phyloP scores from a whole-genome alignment of 1,140 invertebrate genomes.

The Campoletis sonorensis region DNA sequence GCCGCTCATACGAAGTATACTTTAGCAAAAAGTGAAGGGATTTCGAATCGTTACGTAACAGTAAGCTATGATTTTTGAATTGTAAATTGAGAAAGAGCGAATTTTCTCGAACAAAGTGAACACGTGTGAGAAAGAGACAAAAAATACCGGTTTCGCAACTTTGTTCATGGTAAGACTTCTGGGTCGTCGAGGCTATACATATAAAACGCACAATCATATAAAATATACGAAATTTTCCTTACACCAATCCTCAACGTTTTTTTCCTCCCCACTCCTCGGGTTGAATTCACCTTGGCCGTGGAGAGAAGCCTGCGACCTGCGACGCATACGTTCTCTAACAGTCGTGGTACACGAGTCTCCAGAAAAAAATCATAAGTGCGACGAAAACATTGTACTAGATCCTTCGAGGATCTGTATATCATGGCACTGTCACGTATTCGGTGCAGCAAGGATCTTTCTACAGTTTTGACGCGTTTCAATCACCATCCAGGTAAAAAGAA shows the following conservation, averaged over 20 bases:
- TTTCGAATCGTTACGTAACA: not conserved
- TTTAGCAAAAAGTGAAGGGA: not conserved
- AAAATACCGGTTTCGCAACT: not conserved
- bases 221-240: not conserved
- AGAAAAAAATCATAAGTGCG: not conserved
- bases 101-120: not conserved
- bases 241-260: too few species aligned
- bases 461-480: conserved; percentile 31
- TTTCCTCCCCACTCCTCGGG: not conserved
- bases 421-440: conserved; percentile 52
- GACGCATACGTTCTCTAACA: conserved; percentile 17
- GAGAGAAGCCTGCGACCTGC: not conserved
- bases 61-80: not conserved
- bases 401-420: conserved; percentile 8
- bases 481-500: conserved; percentile 42
- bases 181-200: not conserved
- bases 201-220: not conserved
- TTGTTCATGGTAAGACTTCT: not conserved
- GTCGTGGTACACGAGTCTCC: not conserved
- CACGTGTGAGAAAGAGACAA: not conserved
- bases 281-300: conserved; percentile 17
- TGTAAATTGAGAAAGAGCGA: not conserved
- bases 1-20: not conserved
- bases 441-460: conserved; percentile 40
- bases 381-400: not conserved